Evolutionary conservation across 2,888 invertebrate genomes (phyloP).

Genomic region (Pasiphila rectangulata): DNA sequence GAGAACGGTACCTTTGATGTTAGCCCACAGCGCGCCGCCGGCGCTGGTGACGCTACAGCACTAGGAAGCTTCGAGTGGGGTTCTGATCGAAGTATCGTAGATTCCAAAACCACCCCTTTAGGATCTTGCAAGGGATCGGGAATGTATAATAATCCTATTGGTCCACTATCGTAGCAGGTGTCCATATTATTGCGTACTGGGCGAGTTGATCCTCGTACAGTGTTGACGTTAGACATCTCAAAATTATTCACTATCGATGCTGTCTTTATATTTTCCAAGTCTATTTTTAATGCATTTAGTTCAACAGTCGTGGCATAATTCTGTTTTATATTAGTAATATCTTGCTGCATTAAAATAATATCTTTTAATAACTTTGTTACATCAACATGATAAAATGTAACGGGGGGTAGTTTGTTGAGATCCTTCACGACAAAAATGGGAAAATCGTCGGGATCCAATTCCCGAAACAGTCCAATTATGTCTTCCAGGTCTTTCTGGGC

Average conservation of each 20-base stretch:
- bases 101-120: neutral
- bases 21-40: too few species aligned
- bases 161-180: too few species aligned
- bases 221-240: slow-evolving; percentile 1
- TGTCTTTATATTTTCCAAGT: slow-evolving; percentile 1
- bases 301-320: neutral
- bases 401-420: neutral
- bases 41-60: neutral
- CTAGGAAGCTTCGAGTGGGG: neutral
- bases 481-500: neutral
- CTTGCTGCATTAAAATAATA: neutral
- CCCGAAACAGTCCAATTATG: neutral
- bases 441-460: neutral
- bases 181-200: neutral
- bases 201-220: neutral
- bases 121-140: neutral
- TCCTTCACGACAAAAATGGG: neutral
- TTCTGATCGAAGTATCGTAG: neutral
- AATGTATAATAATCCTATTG: slow-evolving; percentile 1
- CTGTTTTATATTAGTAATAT: neutral
- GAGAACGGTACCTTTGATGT: too few species aligned
- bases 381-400: too few species aligned
- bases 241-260: slow-evolving; percentile 6
- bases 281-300: neutral
- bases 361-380: neutral